phyloP scores from a whole-genome alignment of 2,797 vertebrate genomes.

The Amblyopsis hoosieri region DNA sequence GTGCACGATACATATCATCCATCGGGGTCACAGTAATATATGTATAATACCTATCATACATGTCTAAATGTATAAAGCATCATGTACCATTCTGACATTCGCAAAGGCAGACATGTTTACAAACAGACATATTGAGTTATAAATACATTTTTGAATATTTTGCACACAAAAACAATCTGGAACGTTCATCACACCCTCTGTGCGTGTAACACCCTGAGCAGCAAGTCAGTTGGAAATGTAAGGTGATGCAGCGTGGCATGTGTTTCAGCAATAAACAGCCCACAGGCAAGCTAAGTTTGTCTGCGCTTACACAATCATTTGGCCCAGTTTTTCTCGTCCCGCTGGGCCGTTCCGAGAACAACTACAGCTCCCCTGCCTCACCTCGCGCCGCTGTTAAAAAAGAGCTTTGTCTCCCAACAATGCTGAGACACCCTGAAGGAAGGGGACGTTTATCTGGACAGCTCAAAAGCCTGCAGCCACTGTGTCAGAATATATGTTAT shows the following conservation, averaged over 20 bases:
- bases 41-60: neutral
- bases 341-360: conserved; percentile 35
- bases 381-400: conserved; percentile 26
- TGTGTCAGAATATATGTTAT: conserved; percentile 37
- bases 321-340: conserved; percentile 15
- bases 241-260: conserved; percentile 8
- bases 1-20: neutral
- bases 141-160: neutral
- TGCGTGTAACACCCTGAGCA: neutral
- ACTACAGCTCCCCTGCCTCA: conserved; percentile 16
- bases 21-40: too few relatives aligned
- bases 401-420: conserved; percentile 37
- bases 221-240: conserved; percentile 14
- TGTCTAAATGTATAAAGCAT: neutral
- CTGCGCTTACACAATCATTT: conserved; percentile 33
- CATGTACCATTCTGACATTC: neutral
- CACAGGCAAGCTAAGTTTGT: neutral
- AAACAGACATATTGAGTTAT: neutral
- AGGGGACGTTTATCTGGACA: conserved; percentile 57
- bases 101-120: neutral
- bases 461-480: conserved; percentile 45
- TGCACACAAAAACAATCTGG: conserved; percentile 5
- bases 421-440: conserved; percentile 44
- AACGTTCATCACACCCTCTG: neutral
- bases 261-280: neutral